Evolutionary conservation across 2,888 invertebrate genomes (phyloP), one percentile per base, ranked within the genome.

Genomic region (Saturnia japonica): DNA sequence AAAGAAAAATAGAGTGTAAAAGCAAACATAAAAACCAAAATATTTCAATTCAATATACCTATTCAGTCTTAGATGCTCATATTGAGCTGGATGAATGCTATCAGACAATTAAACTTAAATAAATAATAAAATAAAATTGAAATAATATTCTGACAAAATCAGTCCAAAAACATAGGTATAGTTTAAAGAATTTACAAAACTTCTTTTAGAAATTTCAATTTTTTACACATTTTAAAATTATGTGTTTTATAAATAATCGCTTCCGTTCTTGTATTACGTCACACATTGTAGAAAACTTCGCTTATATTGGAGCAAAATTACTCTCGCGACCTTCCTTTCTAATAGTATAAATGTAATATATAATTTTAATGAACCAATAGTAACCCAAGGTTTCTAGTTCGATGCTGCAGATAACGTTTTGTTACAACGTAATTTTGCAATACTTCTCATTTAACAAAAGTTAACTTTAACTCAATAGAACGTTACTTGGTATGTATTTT

Each of bases 341-440:
- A 93, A 90, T 85, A 87, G 80, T 78, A 81, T 76, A 40, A 85
- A 79, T 80, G 82, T 79, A 82, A 84, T 85, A 89, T 88, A 88
- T 85, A 88, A 88, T 88, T 91, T 90, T 91, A 93, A 91, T 91
- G 89, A 91, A 85, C 85, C 88, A 86, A 87, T 87, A 89, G 86
- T 87, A 87, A 82, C 79, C 86, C 91, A 93, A 93, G 92, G 92
- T 83, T 85, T 80, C 75, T 82, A 85, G 84, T 87, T 83, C 74
- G 89, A 89, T 90, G 83, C 82, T 78, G 74, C 77, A 82, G 89
- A 91, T 91, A 90, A 88, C 82, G 77, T 79, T 84, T 85, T 86
- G 76, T 70, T 67, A 54, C 51, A 19, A 67, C 28, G 54, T 47
- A 47, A 64, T 70, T 67, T 68, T 60, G 19, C 54, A 67, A 70